Percentiles rank a stretch among this genome's conserved stretches.
These are phyloP conservation scores for Pristionchus mayeri DNA, from an alignment of 2,888 invertebrate species.

Conservation along the genomic window DNA sequence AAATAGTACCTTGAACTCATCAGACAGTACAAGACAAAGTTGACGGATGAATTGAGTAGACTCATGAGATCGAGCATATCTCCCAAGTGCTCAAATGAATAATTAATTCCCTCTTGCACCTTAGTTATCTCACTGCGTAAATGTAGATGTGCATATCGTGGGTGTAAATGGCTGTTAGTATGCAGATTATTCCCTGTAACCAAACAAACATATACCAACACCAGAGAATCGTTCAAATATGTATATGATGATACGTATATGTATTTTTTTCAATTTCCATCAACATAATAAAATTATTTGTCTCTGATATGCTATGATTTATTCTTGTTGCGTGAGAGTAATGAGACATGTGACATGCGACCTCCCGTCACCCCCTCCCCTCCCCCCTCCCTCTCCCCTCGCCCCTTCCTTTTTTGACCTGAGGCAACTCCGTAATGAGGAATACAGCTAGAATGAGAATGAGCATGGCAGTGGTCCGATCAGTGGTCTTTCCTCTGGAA, in stretches of 20 bases:
- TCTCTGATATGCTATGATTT: not conserved
- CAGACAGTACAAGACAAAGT: slow-evolving; percentile 86
- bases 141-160: slow-evolving; percentile 65
- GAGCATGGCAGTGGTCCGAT: slow-evolving; percentile 85
- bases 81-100: slow-evolving; percentile 78
- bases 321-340: not conserved
- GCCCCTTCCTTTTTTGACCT: slow-evolving; percentile 68
- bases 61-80: slow-evolving; percentile 85
- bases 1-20: slow-evolving; percentile 79
- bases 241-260: not conserved
- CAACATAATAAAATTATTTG: not conserved
- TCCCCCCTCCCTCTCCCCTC: not conserved
- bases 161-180: slow-evolving; percentile 72
- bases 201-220: not conserved
- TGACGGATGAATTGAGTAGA: slow-evolving; percentile 84
- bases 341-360: not conserved
- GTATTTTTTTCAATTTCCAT: not conserved
- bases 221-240: not conserved
- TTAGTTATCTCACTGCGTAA: not conserved
- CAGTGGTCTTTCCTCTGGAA: slow-evolving; percentile 53
- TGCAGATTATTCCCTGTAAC: slow-evolving; percentile 68
- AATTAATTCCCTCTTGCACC: not conserved
- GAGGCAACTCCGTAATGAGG: slow-evolving; percentile 84
- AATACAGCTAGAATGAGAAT: slow-evolving; percentile 87
- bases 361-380: not conserved